Evolutionary conservation across 2,113 vertebrate genomes (phyloP), one percentile per base, ranked within the genome.

Genomic region (Ranitomeya imitator): DNA sequence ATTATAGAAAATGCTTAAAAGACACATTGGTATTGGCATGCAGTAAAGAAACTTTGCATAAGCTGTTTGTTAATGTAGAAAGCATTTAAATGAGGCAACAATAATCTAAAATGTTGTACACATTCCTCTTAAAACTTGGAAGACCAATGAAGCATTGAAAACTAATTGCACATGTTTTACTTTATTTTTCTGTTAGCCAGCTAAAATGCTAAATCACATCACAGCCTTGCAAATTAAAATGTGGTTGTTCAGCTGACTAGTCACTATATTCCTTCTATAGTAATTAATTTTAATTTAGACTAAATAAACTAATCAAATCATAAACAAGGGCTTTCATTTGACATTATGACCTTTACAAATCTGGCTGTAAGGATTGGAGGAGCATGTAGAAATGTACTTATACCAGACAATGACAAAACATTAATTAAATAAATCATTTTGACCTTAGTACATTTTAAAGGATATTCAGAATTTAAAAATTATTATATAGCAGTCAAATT

Each of bases 271-370:
- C 55, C 31, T 19, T 55, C 52, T 90, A 60, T 51, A 88, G 12
- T 10, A 76, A n/a, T 52, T 69, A 15, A 16, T 76, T 90, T 90
- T 89, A 88, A 45, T 88, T 91, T 10, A 90, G 45, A 89, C 57
- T 76, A 85, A 61, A 77, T 77, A 76, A 76, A 77, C 71, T 63
- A 61, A 76, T 51, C 55, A 77, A 45, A 37, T 85, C 91, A 81
- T 86, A 45, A 90, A 88, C 76, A 3, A 84, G 14, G 54, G 13
- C 80, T 90, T 91, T 92, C 15, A 78, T 79, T 92, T 85, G 15
- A 54, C 16, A 63, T 1, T 60, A 61, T 90, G 91, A 90, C 77
- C 74, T 90, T 86, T 79, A 87, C 85, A 65, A 91, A 89, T 87
- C 90, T 79, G 23, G 14, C 45, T 21, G 73, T 18, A 10, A 54